A percentile compares a stretch with the other conserved stretches of the same genome.
Evolutionary conservation across 2,888 invertebrate genomes (phyloP).

Genomic region (Ischnus inquisitorius): DNA sequence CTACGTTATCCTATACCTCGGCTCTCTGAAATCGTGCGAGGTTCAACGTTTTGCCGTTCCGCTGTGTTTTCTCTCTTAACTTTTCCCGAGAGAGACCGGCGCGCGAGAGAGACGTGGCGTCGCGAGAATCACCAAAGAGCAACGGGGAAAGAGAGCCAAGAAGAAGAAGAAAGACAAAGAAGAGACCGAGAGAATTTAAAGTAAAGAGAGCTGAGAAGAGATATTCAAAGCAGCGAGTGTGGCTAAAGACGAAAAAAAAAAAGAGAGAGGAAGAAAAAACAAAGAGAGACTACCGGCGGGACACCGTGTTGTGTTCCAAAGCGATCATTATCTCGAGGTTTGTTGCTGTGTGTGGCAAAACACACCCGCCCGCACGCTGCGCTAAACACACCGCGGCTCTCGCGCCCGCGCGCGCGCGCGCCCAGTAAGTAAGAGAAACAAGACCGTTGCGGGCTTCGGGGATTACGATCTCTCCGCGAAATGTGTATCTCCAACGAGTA

Average conservation of each 20-base stretch:
- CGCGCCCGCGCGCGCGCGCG: too few species aligned
- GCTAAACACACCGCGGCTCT: constrained; percentile 41
- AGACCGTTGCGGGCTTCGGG: constrained; percentile 39
- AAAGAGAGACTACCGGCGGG: constrained; percentile 45
- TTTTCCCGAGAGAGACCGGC: constrained; percentile 34
- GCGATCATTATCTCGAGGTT: constrained; percentile 68
- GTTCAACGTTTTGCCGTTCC: constrained; percentile 71
- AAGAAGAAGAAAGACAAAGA: constrained; percentile 42
- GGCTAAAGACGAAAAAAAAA: constrained; percentile 25
- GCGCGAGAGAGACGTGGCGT: background rate
- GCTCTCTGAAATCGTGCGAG: constrained; percentile 76
- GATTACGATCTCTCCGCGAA: constrained; percentile 65
- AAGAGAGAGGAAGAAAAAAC: constrained; percentile 16
- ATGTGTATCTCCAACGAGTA: constrained; percentile 30
- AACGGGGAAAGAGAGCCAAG: background rate
- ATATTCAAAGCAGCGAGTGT: constrained; percentile 55
- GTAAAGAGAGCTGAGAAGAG: constrained; percentile 53
- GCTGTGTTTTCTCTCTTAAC: constrained; percentile 33
- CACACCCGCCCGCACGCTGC: constrained; percentile 65
- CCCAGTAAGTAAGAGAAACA: constrained; percentile 56
- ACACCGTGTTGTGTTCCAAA: constrained; percentile 66
- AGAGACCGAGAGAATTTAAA: constrained; percentile 60
- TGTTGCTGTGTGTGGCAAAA: constrained; percentile 47
- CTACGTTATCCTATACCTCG: constrained; percentile 80
- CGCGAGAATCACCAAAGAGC: too few species aligned